A percentile compares a stretch with the other conserved stretches of the same genome.
These are phyloP conservation scores for Calcarius lapponicus DNA, from an alignment of 2,797 vertebrate genomes.

Conservation along the genomic window DNA sequence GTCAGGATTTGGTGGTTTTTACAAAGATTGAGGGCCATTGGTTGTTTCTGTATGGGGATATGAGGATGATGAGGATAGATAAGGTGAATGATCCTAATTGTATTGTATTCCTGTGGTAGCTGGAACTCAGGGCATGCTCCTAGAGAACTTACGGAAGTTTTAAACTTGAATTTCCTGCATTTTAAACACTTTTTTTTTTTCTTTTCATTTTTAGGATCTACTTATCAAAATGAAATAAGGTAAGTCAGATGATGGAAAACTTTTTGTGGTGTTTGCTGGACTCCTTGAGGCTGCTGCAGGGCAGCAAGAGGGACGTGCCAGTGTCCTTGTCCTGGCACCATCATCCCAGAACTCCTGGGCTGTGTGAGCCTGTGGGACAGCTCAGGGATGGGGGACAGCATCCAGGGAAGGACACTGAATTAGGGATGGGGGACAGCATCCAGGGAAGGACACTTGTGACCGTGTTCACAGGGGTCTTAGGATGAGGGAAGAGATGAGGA, in stretches of 20 bases:
- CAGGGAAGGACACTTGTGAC: too few relatives aligned
- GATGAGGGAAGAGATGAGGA: too few relatives aligned
- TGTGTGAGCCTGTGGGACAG: background rate
- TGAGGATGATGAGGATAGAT: too few relatives aligned
- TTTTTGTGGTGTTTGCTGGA: background rate
- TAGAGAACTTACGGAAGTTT: background rate
- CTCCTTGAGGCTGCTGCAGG: background rate
- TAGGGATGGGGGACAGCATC: too few relatives aligned
- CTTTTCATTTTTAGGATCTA: constrained; percentile 59
- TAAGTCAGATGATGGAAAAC: constrained; percentile 61
- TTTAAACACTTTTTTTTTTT: background rate
- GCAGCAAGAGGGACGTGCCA: too few relatives aligned
- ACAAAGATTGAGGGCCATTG: too few relatives aligned
- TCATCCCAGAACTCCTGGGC: rapidly evolving
- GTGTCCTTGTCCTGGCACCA: background rate
- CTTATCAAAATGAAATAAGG: constrained; percentile 75
- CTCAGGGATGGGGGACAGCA: background rate
- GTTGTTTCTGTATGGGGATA: too few relatives aligned
- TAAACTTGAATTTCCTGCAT: background rate
- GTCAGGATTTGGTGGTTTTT: too few relatives aligned
- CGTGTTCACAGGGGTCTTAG: too few relatives aligned
- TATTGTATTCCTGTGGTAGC: background rate
- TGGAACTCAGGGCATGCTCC: rapidly evolving
- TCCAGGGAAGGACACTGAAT: background rate
- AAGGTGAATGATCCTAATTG: too few relatives aligned